phyloP scores from a whole-genome alignment of 2,888 invertebrate species.

The Dynastes tityus region DNA sequence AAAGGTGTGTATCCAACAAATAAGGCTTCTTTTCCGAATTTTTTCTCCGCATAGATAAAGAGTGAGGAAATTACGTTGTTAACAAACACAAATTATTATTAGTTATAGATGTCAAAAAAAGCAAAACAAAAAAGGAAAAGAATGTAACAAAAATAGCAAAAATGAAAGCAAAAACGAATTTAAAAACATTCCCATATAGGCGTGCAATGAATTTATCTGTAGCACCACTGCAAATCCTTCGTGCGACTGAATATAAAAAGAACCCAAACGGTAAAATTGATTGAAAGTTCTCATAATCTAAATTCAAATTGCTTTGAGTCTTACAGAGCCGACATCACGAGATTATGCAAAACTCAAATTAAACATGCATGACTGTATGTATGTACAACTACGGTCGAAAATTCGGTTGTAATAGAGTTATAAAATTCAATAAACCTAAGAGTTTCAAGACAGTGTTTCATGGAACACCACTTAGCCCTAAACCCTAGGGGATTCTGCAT shows the following conservation, averaged over 20 bases:
- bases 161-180: no score
- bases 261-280: background rate
- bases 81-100: no score
- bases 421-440: slow-evolving; percentile 47
- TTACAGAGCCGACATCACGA: slow-evolving; percentile 5
- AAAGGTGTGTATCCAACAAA: no score
- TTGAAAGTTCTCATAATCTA: background rate
- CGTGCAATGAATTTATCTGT: no score
- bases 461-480: slow-evolving; percentile 35
- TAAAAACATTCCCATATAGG: no score
- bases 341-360: slow-evolving; percentile 34
- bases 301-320: background rate
- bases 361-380: slow-evolving; percentile 14
- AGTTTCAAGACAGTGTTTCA: slow-evolving; percentile 38
- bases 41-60: no score
- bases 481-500: slow-evolving; percentile 50
- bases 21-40: no score
- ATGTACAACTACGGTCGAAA: slow-evolving; percentile 21
- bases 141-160: no score
- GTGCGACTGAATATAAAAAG: background rate
- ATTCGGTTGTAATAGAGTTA: slow-evolving; percentile 41
- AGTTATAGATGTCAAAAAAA: no score
- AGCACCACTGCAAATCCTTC: no score
- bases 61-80: no score
- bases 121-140: no score